Conservation (phyloP, 2,113 vertebrate genomes). For the Onychostruthus taczanowskii region DNA sequence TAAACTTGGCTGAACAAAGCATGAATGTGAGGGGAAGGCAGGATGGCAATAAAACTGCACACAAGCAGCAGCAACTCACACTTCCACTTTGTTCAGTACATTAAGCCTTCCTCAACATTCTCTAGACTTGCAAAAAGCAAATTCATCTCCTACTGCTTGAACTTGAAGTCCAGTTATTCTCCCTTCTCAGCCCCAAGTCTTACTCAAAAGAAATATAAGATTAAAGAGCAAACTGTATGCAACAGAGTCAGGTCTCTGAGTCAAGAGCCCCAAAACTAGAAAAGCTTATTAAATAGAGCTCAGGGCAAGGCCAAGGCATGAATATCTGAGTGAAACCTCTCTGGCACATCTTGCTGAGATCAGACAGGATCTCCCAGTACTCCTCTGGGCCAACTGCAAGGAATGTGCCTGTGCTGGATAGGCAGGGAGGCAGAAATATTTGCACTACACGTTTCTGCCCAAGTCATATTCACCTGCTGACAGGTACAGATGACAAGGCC, state of each 20-base stretch:
- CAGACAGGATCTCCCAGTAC: rapidly evolving
- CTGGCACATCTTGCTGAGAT: not conserved
- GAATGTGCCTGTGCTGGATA: not conserved
- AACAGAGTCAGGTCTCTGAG: not conserved
- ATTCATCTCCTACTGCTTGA: not conserved
- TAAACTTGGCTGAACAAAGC: not conserved
- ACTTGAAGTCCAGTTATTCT: not conserved
- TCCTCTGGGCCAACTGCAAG: not conserved
- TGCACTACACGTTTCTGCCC: not conserved
- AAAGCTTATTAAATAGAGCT: not conserved
- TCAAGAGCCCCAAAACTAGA: not conserved
- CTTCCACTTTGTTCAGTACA: not conserved
- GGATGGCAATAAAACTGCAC: not conserved
- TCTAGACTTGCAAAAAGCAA: not conserved
- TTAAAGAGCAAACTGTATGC: rapidly evolving
- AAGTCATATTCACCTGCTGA: not conserved
- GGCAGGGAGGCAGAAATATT: not conserved
- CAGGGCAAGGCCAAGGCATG: not conserved
- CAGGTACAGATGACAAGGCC: not conserved
- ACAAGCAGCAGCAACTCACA: not conserved
- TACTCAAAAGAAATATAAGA: not conserved
- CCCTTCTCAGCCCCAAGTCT: not conserved
- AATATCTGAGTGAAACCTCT: not conserved
- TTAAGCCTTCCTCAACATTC: not conserved
- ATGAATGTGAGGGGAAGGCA: not conserved